Evolutionary conservation across 2,797 vertebrate species (phyloP).

Genomic region (Capromys pilorides): DNA sequence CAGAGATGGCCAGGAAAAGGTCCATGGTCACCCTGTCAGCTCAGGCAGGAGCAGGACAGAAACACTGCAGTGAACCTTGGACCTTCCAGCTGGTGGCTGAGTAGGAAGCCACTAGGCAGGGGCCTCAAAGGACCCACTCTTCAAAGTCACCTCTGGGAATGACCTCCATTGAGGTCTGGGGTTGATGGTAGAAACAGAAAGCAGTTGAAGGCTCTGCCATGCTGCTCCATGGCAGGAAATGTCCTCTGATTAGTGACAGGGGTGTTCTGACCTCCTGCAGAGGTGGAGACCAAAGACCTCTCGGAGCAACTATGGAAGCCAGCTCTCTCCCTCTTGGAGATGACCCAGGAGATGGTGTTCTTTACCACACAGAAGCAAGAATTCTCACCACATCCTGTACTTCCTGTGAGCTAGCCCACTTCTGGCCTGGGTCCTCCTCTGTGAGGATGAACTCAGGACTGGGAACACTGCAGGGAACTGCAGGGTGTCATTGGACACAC

Average conservation of each 20-base stretch:
- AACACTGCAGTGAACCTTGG: neutral
- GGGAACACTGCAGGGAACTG: neutral
- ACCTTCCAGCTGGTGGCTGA: neutral
- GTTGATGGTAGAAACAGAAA: fast-evolving
- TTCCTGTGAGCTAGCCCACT: neutral
- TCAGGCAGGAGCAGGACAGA: neutral
- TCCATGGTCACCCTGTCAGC: neutral
- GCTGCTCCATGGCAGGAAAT: neutral
- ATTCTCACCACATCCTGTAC: neutral
- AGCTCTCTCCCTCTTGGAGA: neutral
- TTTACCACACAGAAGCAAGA: neutral
- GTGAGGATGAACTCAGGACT: neutral
- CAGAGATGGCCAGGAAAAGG: neutral
- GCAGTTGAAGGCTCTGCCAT: neutral
- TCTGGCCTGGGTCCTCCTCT: neutral
- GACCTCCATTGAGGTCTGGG: neutral
- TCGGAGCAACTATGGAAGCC: neutral
- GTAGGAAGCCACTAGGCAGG: neutral
- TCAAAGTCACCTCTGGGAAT: neutral
- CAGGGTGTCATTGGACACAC: neutral
- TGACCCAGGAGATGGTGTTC: neutral
- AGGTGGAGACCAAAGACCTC: neutral
- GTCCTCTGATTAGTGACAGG: neutral
- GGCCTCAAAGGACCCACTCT: neutral
- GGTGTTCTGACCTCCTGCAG: neutral